phyloP scores from a whole-genome alignment of 1,140 invertebrate genomes.

The Oryzaephilus surinamensis region DNA sequence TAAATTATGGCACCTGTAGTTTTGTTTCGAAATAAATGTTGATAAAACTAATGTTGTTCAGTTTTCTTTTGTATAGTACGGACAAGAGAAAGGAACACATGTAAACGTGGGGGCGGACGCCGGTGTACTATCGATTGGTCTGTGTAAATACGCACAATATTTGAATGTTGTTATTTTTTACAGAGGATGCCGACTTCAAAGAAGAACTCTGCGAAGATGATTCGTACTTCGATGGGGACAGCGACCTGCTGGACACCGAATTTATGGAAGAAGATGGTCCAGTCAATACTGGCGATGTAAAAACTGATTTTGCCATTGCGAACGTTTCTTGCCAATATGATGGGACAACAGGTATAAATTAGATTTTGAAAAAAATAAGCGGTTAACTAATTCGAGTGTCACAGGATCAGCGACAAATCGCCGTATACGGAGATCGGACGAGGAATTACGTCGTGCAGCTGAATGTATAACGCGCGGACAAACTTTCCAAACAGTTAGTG shows the following conservation, averaged over 20 bases:
- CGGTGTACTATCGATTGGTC: no score
- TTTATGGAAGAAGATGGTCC: slow-evolving; percentile 30
- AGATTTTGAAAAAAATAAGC: background rate
- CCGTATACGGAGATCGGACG: slow-evolving; percentile 57
- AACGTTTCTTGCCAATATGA: slow-evolving; percentile 50
- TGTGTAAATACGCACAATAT: no score
- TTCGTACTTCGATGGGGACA: slow-evolving; percentile 32
- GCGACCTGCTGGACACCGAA: slow-evolving; percentile 33
- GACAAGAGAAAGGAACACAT: no score
- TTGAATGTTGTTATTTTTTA: background rate
- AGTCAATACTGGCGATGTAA: slow-evolving; percentile 19
- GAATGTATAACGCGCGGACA: slow-evolving; percentile 68
- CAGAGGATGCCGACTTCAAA: slow-evolving; percentile 24
- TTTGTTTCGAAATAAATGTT: no score
- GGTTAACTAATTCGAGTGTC: background rate
- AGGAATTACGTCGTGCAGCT: slow-evolving; percentile 61
- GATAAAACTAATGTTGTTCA: no score
- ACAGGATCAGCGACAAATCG: slow-evolving; percentile 29
- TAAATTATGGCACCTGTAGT: no score
- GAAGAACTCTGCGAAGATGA: slow-evolving; percentile 30
- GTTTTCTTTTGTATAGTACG: no score
- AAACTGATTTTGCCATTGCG: slow-evolving; percentile 44
- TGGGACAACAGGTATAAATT: slow-evolving; percentile 33
- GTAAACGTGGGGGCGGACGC: no score
- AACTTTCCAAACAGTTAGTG: slow-evolving; percentile 72